phyloP scores from a whole-genome alignment of 2,888 invertebrate genomes.

The Cosmopolites sordidus region DNA sequence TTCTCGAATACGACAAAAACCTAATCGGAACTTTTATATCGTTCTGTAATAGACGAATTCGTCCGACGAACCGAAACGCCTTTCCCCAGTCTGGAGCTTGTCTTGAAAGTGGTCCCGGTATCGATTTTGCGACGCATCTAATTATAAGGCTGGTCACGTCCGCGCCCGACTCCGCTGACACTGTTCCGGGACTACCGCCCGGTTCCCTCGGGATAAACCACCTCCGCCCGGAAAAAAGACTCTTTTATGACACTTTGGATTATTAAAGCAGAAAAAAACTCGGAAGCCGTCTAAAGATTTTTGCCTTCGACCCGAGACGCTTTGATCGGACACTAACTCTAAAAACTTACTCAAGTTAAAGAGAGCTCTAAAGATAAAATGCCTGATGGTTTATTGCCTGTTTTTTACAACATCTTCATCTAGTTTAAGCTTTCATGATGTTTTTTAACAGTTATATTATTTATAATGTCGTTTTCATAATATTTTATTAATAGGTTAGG shows the following conservation, averaged over 20 bases:
- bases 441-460: too few relatives aligned
- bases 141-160: constrained; percentile 50
- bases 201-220: constrained; percentile 5
- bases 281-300: background rate
- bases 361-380: too few relatives aligned
- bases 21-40: too few relatives aligned
- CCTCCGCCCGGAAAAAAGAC: constrained; percentile 13
- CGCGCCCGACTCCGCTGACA: constrained; percentile 49
- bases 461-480: too few relatives aligned
- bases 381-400: too few relatives aligned
- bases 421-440: too few relatives aligned
- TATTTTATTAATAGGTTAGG: too few relatives aligned
- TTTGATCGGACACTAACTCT: too few relatives aligned
- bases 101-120: constrained; percentile 33
- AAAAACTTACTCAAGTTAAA: too few relatives aligned
- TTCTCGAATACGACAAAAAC: too few relatives aligned
- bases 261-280: constrained; percentile 9
- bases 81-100: background rate
- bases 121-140: constrained; percentile 49
- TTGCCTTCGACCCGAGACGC: background rate
- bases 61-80: background rate
- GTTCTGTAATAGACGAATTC: too few relatives aligned
- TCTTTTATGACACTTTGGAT: constrained; percentile 22
- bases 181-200: constrained; percentile 40
- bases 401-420: too few relatives aligned